Conservation (phyloP, 2,113 vertebrate genomes). For the Phodopus roborovskii region DNA sequence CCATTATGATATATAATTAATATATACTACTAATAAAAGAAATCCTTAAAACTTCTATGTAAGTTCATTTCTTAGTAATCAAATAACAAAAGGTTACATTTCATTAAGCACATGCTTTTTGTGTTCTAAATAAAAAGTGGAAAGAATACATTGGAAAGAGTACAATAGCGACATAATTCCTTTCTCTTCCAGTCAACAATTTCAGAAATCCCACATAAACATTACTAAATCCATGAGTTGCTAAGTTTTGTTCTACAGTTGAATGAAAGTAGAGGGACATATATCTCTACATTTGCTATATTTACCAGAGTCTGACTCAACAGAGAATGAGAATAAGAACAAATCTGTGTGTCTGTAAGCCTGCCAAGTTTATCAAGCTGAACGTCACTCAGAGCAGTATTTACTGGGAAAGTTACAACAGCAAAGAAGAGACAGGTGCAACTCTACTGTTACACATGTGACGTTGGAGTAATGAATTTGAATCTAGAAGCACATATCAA, state of each 20-base stretch:
- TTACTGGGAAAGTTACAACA: background rate
- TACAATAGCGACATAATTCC: background rate
- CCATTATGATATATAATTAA: background rate
- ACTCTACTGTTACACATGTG: background rate
- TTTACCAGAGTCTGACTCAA: background rate
- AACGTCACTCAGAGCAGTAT: background rate
- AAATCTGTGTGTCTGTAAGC: background rate
- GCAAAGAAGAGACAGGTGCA: background rate
- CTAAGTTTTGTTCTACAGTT: conserved; percentile 4
- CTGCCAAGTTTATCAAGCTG: background rate
- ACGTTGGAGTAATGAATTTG: background rate
- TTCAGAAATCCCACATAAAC: background rate
- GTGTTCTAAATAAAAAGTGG: background rate
- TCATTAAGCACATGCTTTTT: background rate
- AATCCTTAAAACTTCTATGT: background rate
- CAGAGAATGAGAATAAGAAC: background rate
- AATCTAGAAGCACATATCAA: background rate
- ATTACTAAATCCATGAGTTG: background rate
- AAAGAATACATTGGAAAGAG: background rate
- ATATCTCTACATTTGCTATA: background rate
- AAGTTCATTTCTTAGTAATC: background rate
- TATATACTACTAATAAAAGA: background rate
- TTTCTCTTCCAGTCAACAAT: background rate
- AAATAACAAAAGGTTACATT: background rate
- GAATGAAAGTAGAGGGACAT: background rate